phyloP scores from a whole-genome alignment of 2,888 invertebrate genomes.

The Orthonychiurus folsomi region DNA sequence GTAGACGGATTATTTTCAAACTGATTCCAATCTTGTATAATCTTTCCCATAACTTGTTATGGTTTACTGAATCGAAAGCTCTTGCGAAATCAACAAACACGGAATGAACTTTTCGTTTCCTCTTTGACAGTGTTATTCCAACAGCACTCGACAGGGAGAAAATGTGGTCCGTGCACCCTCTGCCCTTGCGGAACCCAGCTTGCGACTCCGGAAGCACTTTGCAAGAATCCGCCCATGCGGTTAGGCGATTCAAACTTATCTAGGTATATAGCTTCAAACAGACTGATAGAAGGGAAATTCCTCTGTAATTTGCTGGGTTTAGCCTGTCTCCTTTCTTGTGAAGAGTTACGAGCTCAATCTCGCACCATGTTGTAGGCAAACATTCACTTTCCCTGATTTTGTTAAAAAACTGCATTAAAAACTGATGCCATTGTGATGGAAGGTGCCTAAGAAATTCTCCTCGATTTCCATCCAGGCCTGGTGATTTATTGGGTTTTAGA shows the following conservation, averaged over 20 bases:
- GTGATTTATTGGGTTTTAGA: not conserved
- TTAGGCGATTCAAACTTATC: constrained; percentile 15
- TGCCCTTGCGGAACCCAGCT: constrained; percentile 18
- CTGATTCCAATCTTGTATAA: constrained; percentile 6
- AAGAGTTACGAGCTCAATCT: not conserved
- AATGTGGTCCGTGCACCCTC: constrained; percentile 20
- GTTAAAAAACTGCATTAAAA: not conserved
- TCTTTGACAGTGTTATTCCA: not conserved
- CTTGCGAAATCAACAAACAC: constrained; percentile 18
- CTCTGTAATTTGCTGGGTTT: constrained; percentile 24
- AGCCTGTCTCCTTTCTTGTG: constrained; percentile 19
- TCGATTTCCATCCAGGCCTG: not conserved
- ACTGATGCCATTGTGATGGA: not conserved
- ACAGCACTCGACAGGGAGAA: constrained; percentile 16
- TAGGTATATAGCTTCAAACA: constrained; percentile 24
- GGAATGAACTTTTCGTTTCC: constrained; percentile 12
- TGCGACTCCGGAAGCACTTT: constrained; percentile 22
- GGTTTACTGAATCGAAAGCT: constrained; percentile 14
- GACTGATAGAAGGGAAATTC: constrained; percentile 13
- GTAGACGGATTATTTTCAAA: constrained; percentile 8
- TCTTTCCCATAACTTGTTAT: constrained; percentile 11
- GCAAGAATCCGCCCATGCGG: constrained; percentile 15
- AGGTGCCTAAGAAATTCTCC: not conserved
- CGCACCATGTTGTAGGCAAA: not conserved
- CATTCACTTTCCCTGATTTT: not conserved